Evolutionary conservation across 1,140 invertebrate species (phyloP), one percentile per base, ranked within the genome.

Genomic region (Euborellia annulipes): DNA sequence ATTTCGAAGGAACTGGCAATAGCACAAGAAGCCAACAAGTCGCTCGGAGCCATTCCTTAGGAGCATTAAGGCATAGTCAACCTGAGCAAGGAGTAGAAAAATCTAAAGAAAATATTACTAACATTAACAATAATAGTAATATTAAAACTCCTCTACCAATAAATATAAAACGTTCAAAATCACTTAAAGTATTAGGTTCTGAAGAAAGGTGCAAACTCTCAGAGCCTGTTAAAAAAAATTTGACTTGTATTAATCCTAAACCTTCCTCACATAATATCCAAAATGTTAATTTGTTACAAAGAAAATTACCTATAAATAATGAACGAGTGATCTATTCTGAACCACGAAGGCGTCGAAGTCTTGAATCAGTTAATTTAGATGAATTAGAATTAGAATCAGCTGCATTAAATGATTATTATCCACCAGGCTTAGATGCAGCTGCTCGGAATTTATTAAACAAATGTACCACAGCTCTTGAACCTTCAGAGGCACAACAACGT

Each of bases 91-190:
- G 11, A 27, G 23, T 27, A 27, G 4, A 4, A 27, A 27, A 27
- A 27, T 4, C 4, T 6, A 11, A 27, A 27, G 11, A 27, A 6
- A 16, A 19, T 19, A 34, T 34, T 34, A 9, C n/a, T 34, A 34
- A 9, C 9, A 34, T 9, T 34, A 34, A 34, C 9, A 34, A 9
- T 34, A n/a, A 34, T 9, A n/a, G n/a, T 0, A 58, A 58, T 38
- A 51, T 54, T 2, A 46, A 18, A 18, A 14, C 54, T 19, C 48
- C 55, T 14, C 46, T 11, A 6, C 23, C 4, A 27, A 6, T 27
- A 27, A 6, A 4, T 27, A 27, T 65, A 6, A 64, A 62, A 48
- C 38, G 63, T 32, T 64, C 62, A 44, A 65, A 63, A 49, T 65
- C 63, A n/a, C 43, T 65, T 18, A 61, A 61, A 52, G 52, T 61